phyloP scores from a whole-genome alignment of 2,113 vertebrate species.

The Mungos mungo region DNA sequence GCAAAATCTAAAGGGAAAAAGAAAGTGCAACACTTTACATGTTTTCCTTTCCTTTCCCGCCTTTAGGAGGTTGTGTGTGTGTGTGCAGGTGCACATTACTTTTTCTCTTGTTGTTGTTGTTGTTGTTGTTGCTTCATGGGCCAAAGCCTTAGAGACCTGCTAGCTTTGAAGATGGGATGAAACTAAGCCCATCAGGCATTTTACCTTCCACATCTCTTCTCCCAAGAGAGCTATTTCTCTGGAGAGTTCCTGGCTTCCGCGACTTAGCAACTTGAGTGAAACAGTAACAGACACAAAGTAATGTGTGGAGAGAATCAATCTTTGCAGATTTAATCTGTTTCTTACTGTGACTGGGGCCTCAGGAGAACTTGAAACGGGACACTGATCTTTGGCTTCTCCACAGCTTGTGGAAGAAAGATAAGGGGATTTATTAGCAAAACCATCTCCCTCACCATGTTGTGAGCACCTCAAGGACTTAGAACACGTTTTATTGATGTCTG shows the following conservation, averaged over 20 bases:
- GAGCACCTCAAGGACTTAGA: background rate
- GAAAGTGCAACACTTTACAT: background rate
- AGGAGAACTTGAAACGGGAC: background rate
- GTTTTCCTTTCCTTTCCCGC: background rate
- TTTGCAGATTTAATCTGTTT: background rate
- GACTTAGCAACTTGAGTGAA: background rate
- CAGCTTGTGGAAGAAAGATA: background rate
- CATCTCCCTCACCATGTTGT: background rate
- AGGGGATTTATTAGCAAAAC: background rate
- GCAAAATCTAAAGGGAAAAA: background rate
- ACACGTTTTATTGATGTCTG: background rate
- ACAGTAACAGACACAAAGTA: background rate
- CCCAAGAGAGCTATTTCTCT: background rate
- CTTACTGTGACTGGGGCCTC: background rate
- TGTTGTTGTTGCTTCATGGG: background rate
- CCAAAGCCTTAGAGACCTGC: background rate
- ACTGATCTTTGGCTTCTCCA: background rate
- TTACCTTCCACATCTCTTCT: background rate
- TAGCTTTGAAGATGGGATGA: background rate
- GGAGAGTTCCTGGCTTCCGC: background rate
- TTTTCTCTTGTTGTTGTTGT: background rate
- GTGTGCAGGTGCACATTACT: background rate
- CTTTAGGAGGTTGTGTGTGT: background rate
- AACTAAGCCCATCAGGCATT: background rate
- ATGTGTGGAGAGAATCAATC: background rate